Evolutionary conservation across 2,888 invertebrate species (phyloP), one percentile per base, ranked within the genome.

Genomic region (Monopis laevigella): DNA sequence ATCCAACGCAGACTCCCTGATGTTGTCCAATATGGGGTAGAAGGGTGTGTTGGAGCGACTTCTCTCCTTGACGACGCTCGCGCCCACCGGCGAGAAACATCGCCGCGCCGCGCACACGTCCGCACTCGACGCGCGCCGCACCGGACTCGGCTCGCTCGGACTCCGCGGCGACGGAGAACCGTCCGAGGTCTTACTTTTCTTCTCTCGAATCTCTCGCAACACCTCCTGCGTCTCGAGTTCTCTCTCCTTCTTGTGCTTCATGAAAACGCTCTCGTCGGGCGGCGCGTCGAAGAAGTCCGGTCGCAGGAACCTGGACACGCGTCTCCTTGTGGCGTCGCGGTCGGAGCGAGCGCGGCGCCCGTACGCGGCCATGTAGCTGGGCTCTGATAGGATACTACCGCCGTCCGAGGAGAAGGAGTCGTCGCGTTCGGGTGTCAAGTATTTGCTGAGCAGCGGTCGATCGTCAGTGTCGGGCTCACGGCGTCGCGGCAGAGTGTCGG

Each of bases 241-340:
- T 51, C 88, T 82, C 61, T 88, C 82, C 47, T 84, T 84, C 50
- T 83, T 81, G 55, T 86, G 84, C 58, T 84, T 65, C 1, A 84
- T 81, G 55, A 86, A 86, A 14, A 84, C 72, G 54, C 84, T 88
- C 51, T 90, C 90, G 43, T 88, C 88, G 13, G 83, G 65, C 6
- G 86, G 84, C 1, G 86, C 73, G 48, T 91, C 90, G 57, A 87
- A 90, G 59, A 91, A 91, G 62, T 92, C 92, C 1, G 91, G 88
- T 19, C 92, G 82, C 43, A 92, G 67, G 65, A 91, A 92, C 43
- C 92, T 75, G 6, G 89, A 89, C 43, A 89, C 84, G 46, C 88
- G 83, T 39, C 87, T 84, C 42, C 83, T 83, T 11, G 50, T 45
- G 3, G 60, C 47, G 34, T 62, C 55, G 41, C 66, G 62, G 51